A percentile compares a stretch with the other conserved stretches of the same genome.
Conservation (phyloP, 2,113 vertebrate genomes). For the Oenanthe melanoleuca region DNA sequence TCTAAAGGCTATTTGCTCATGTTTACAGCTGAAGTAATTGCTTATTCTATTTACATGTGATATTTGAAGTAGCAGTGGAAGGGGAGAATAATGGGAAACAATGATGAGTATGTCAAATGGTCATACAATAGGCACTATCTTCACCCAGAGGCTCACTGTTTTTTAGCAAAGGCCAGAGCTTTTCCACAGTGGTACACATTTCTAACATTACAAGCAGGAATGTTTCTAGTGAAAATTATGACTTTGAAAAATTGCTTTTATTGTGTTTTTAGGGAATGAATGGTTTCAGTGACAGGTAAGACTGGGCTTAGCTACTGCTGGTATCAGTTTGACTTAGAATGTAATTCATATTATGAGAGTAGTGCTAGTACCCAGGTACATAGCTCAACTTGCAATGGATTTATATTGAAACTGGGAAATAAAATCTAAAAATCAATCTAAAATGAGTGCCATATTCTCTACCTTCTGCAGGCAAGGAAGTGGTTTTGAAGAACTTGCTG, state of each 20-base stretch:
- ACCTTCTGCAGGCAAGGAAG: neutral
- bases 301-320: neutral
- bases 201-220: neutral
- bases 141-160: neutral
- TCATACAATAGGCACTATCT: accelerated
- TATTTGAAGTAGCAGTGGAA: neutral
- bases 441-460: neutral
- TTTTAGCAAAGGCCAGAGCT: neutral
- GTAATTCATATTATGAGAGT: neutral
- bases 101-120: neutral
- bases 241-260: neutral
- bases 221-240: neutral
- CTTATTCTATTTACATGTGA: neutral
- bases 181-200: neutral
- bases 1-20: neutral
- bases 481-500: neutral
- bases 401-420: neutral
- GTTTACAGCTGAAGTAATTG: neutral
- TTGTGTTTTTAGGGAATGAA: neutral
- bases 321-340: neutral
- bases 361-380: neutral
- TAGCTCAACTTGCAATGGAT: neutral
- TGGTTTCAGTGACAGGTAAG: neutral
- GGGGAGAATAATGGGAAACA: neutral
- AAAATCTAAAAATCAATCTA: neutral